Base-by-base conservation (phyloP, 2,888 invertebrate species). In the Ernsta delagoae region DNA sequence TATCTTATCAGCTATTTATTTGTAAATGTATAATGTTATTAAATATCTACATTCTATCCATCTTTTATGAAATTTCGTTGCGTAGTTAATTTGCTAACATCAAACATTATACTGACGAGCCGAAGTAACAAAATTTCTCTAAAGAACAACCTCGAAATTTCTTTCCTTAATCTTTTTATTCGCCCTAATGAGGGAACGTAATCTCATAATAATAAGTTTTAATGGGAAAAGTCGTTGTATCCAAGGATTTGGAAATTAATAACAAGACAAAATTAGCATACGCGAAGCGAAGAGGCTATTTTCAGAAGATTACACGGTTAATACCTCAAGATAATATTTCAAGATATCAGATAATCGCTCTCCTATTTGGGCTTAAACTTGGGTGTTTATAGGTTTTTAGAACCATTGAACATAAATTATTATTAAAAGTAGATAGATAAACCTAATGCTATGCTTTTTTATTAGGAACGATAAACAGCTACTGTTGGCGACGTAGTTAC, bases 171-270 rank as follows among this genome's bases (percentile, higher is more conserved):
- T 59, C 50, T 53, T 24, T 53, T 53, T 9, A 53, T 53, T 53
- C 53, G 9, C 12, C 39, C 5, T 50, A 34, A 61, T 61, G 24
- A 53, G 53, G 53, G 53, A 8, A 16, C 24, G n/a, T 53, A 53
- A 50, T 63, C 62, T 36, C 39, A 34, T 16, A 12, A 53, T 63
- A 63, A 63, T 53, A 53, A 63, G 53, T 63, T 63, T 62, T 63
- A 63, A 53, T 39, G 53, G 41, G 53, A 53, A 63, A 63, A 50
- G 53, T 53, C 62, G 39, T 63, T 36, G 53, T 43, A 50, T 16
- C 50, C 3, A 7, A 1, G 39, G 24, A 53, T 53, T 53, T 53
- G 50, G 11, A 62, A 53, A 62, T 39, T 62, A 62, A 62, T 62
- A 16, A 50, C 24, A 50, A 50, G 50, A 50, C 50, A 24, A 50